phyloP scores from a whole-genome alignment of 2,888 invertebrate genomes.

The Nudaria mundana region DNA sequence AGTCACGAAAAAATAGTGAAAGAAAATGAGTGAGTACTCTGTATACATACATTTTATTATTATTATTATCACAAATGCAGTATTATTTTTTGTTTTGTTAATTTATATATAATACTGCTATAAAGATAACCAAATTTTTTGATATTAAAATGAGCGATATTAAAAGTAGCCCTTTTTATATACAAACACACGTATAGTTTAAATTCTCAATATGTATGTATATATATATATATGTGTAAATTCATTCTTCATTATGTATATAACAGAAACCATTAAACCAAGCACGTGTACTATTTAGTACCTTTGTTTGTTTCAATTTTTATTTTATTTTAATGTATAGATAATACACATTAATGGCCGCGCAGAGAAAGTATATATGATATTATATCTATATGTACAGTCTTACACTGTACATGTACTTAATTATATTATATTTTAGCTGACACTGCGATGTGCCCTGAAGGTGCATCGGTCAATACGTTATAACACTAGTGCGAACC shows the following conservation, averaged over 20 bases:
- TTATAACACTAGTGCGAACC: too few species aligned
- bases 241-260: conserved; percentile 9
- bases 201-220: conserved; percentile 14
- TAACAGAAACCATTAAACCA: conserved; percentile 16
- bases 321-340: conserved; percentile 13
- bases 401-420: too few species aligned
- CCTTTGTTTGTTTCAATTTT: conserved; percentile 2
- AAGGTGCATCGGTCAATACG: too few species aligned
- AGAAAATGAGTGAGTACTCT: conserved; percentile 9
- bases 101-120: conserved; percentile 13
- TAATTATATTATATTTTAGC: too few species aligned
- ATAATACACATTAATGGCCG: conserved; percentile 5
- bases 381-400: neutral
- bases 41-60: conserved; percentile 6
- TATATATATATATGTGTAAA: too few species aligned
- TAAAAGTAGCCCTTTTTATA: conserved; percentile 16
- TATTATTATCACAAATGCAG: conserved; percentile 14
- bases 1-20: conserved; percentile 6
- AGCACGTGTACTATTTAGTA: conserved; percentile 10
- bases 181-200: conserved; percentile 10
- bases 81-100: conserved; percentile 6
- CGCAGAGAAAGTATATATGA: neutral
- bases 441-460: too few species aligned
- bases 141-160: conserved; percentile 15
- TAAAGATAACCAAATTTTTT: conserved; percentile 16